These are phyloP conservation scores for Boulengeromyrus knoepffleri DNA, from an alignment of 2,113 vertebrate genomes.

Conservation along the genomic window DNA sequence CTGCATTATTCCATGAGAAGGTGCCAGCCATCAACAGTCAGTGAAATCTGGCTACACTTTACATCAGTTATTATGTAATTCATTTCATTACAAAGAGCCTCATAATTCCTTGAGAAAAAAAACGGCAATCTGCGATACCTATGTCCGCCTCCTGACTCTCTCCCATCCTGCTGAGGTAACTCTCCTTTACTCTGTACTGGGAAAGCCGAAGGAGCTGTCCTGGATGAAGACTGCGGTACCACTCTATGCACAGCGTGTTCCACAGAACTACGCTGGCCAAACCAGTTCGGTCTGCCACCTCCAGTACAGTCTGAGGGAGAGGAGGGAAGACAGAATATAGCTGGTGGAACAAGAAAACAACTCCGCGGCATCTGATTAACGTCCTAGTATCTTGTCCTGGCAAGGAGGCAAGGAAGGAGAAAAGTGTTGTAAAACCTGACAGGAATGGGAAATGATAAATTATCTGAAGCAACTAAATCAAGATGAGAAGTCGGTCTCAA, in stretches of 20 bases:
- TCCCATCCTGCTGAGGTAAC: constrained; percentile 35
- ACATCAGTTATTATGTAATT: neutral
- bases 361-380: neutral
- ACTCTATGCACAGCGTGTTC: constrained; percentile 61
- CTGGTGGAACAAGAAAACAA: neutral
- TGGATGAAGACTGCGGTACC: constrained; percentile 53
- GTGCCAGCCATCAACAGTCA: neutral
- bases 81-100: neutral
- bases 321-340: neutral
- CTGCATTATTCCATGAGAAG: neutral
- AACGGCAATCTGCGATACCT: constrained; percentile 34
- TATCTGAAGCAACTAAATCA: neutral
- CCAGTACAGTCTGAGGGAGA: constrained; percentile 45
- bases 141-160: constrained; percentile 36
- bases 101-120: neutral
- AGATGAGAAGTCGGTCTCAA: neutral
- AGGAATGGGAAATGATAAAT: neutral
- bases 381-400: neutral
- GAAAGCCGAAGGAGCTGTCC: constrained; percentile 55
- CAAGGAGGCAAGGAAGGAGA: neutral
- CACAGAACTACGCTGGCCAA: constrained; percentile 57
- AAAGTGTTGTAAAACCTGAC: neutral
- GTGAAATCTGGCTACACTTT: neutral
- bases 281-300: constrained; percentile 54
- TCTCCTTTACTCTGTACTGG: constrained; percentile 53